Base-by-base conservation (phyloP, 2,888 invertebrate genomes). In the Dolichomitus sp. region DNA sequence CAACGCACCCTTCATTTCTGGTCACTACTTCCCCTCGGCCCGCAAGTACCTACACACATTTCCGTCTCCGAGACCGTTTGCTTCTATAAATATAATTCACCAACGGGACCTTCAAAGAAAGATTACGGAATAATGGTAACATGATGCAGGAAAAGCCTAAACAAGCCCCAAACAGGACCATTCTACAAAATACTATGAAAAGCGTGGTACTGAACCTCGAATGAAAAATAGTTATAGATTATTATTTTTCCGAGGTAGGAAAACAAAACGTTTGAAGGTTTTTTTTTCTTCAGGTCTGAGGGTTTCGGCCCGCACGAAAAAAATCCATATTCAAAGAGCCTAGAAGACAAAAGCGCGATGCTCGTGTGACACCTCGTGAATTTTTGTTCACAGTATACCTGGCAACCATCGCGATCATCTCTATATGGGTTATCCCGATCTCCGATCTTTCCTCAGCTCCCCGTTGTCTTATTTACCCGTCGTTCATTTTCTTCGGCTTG, bases 391-490 rank as follows among this genome's bases (percentile, higher is more conserved):
- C 54, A 19, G 33, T 76, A 19, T 79, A 77, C 83, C 74, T 79
- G 83, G 59, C 54, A 27, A 33, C 17, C 65, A 27, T 45, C 52
- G 65, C 48, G 12, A 42, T 63, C 72, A 14, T 68, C 59, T 61
- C 45, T 30, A 40, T 48, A 61, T 54, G 66, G 73, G 72, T 77
- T 83, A 80, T 83, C 83, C 83, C 68, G 54, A 75, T 82, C 77
- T 77, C 68, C 79, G 76, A 77, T 84, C 76, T 83, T 63, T 70
- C 69, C 68, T 14, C 33, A 52, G 54, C 79, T 66, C 63, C 70
- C 86, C 85, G 87, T 87, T 89, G 87, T 89, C 88, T 88, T 88
- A 88, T 88, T 89, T 87, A 89, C 86, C 83, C 81, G 73, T 68
- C 72, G 86, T 81, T 83, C 68, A 73, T 80, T 83, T 78, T 81